phyloP scores from a whole-genome alignment of 2,113 vertebrate species.

The Diadophis punctatus region DNA sequence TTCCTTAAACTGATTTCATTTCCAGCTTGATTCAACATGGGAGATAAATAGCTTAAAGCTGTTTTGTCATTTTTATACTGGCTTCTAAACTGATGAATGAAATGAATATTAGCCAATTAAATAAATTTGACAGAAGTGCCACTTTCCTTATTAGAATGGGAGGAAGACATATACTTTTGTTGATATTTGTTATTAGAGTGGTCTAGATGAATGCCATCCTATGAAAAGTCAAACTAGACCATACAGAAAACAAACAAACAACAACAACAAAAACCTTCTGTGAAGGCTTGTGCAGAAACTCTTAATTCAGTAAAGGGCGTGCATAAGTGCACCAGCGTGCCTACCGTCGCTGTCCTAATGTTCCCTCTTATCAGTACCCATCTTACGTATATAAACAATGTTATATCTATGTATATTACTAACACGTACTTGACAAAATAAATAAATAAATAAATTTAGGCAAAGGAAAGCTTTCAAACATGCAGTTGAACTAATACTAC shows the following conservation, averaged over 20 bases:
- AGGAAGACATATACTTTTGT: neutral
- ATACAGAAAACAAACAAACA: neutral
- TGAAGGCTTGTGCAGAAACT: neutral
- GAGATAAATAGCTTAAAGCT: neutral
- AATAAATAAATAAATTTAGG: no score
- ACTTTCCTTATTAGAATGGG: neutral
- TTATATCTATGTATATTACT: no score
- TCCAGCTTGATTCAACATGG: neutral
- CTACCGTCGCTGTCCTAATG: no score
- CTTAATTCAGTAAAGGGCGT: no score
- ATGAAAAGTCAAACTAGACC: neutral
- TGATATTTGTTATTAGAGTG: neutral
- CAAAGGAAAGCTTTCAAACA: neutral
- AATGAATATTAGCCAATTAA: neutral
- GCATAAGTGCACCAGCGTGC: no score
- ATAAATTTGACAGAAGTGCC: neutral
- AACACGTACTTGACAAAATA: no score
- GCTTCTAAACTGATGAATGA: neutral
- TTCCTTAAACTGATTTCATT: neutral
- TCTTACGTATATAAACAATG: no score
- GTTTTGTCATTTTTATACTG: neutral
- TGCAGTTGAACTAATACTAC: neutral
- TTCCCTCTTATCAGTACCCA: no score
- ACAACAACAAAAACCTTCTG: neutral
- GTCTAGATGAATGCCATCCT: neutral